Base-by-base conservation (phyloP, 2,888 invertebrate species). In the Noctuana brunneofusca region DNA sequence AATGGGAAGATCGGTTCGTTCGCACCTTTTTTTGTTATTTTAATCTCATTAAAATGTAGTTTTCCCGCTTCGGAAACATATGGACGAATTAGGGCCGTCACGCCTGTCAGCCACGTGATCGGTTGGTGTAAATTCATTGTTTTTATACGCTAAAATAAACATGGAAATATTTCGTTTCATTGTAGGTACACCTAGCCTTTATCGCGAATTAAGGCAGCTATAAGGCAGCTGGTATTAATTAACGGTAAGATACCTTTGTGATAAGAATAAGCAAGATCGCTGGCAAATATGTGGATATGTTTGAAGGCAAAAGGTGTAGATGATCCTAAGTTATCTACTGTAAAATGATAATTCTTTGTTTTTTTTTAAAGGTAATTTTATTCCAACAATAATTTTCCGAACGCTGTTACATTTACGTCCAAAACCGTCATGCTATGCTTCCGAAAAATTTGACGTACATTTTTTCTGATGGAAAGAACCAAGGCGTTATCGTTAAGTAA, bases 1-100 rank as follows among this genome's bases (percentile, higher is more conserved):
- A 79, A 81, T 82, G 77, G 75, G 76, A 75, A 75, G 79, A 76
- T 77, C 80, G 77, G 79, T 79, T 72, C 74, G 80, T 85, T 89
- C 84, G 84, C 89, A 86, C 89, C 89, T 88, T 81, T 78, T n/a
- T 75, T 55, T 67, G 68, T 72, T 68, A 70, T 73, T 74, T 80
- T 75, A 72, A 76, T 75, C 76, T 80, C 83, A 83, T 89, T 87
- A 87, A 78, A 85, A 81, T 71, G 77, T 78, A 79, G 75, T 85
- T 71, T 70, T 43, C 43, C 53, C 35, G 54, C 68, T 58, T 49
- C 68, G 66, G 63, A n/a, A 73, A 72, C 82, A 82, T 75, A 79
- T 80, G 80, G 71, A 9, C 48, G 60, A 60, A 60, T 60, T 60
- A 60, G 60, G 48, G 32, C 35, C 54, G 60, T 62, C 55, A 62